A percentile compares a stretch with the other conserved stretches of the same genome.
These are phyloP conservation scores for Euborellia annulipes DNA, from an alignment of 1,140 invertebrate species.

Conservation along the genomic window DNA sequence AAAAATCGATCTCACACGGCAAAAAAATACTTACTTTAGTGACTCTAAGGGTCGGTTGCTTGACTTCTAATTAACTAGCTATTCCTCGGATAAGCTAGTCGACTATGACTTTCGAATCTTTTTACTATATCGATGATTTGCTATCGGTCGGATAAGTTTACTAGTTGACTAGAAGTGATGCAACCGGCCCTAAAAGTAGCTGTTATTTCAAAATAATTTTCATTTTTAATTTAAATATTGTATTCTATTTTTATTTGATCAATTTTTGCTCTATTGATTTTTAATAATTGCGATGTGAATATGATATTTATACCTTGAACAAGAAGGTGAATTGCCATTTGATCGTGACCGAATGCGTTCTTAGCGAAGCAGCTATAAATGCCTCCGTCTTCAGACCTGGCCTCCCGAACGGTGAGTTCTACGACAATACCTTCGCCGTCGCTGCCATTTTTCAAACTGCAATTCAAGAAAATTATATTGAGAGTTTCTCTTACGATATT, in stretches of 20 bases:
- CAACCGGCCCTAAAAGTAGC: too few relatives aligned
- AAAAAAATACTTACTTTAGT: too few relatives aligned
- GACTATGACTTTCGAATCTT: too few relatives aligned
- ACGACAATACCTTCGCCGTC: conserved; percentile 8
- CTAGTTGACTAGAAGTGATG: too few relatives aligned
- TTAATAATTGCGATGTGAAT: too few relatives aligned
- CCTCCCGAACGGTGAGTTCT: conserved; percentile 26
- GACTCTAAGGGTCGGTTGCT: too few relatives aligned
- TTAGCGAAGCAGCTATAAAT: conserved; percentile 32
- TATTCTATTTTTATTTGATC: not conserved
- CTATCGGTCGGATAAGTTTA: too few relatives aligned
- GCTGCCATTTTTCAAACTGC: conserved; percentile 10
- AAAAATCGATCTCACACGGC: too few relatives aligned
- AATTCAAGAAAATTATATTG: not conserved
- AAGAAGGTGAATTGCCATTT: conserved; percentile 17
- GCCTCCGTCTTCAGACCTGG: conserved; percentile 30
- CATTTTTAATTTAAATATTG: not conserved
- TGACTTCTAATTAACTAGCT: too few relatives aligned
- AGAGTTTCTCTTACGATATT: not conserved
- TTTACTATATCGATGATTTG: too few relatives aligned
- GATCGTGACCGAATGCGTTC: conserved; percentile 26
- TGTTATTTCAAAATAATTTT: not conserved
- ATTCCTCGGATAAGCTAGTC: too few relatives aligned
- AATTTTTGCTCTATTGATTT: not conserved
- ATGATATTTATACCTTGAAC: conserved; percentile 25